phyloP scores from a whole-genome alignment of 2,888 invertebrate species.

The Trichogramma dendrolimi region DNA sequence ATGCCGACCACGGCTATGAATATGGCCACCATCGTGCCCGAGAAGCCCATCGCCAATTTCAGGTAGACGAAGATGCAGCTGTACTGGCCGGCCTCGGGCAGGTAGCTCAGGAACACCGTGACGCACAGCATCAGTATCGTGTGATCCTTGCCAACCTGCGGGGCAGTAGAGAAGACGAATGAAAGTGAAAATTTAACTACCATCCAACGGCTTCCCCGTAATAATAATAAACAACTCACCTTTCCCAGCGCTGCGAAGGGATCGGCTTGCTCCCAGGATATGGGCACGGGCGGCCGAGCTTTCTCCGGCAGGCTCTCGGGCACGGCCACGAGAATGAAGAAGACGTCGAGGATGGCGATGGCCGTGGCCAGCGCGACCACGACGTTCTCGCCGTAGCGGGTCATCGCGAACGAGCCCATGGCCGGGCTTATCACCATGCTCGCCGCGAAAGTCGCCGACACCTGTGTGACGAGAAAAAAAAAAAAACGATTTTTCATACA shows the following conservation, averaged over 20 bases:
- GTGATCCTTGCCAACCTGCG: conserved; percentile 84
- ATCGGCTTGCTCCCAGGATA: conserved; percentile 97
- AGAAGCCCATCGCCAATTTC: conserved; percentile 94
- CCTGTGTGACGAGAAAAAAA: conserved; percentile 46
- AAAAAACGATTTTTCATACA: neutral
- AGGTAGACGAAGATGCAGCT: conserved; percentile 99
- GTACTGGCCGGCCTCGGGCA: conserved; percentile 98
- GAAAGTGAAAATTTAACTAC: neutral
- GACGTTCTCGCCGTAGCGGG: conserved; percentile 67
- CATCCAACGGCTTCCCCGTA: neutral
- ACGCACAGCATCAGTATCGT: conserved; percentile 95
- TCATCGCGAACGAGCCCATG: conserved; percentile 84
- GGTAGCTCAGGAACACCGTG: conserved; percentile 94
- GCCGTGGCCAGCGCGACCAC: conserved; percentile 91
- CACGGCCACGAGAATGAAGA: conserved; percentile 96
- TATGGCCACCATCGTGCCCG: conserved; percentile 89
- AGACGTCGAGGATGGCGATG: conserved; percentile 92
- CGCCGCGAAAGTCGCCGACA: conserved; percentile 98
- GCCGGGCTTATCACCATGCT: conserved; percentile 98
- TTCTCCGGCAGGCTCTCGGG: conserved; percentile 98
- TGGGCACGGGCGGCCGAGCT: conserved; percentile 69
- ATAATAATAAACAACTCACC: conserved; percentile 50
- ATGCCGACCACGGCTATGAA: conserved; percentile 97
- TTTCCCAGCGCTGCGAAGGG: conserved; percentile 71
- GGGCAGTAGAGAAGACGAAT: neutral